A percentile compares a stretch with the other conserved stretches of the same genome.
Conservation (phyloP, 2,888 invertebrate species). For the Autographa pulchrina region DNA sequence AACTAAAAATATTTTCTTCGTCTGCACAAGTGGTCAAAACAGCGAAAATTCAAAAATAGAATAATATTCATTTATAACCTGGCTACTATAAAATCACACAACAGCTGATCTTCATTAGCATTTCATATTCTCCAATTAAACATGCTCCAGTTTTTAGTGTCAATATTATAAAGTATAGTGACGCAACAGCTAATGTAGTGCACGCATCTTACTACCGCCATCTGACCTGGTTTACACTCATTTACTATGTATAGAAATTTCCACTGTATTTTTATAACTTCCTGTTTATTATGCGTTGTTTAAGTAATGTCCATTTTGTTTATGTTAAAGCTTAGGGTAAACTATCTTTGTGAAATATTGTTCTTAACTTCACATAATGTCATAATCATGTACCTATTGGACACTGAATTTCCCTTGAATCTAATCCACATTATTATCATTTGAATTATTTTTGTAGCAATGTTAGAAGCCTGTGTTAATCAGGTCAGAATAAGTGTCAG, state of each 20-base stretch:
- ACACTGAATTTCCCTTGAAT: no score
- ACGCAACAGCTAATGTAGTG: constrained; percentile 43
- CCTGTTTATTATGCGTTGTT: constrained; percentile 14
- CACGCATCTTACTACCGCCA: constrained; percentile 22
- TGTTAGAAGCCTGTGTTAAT: no score
- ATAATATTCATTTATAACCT: no score
- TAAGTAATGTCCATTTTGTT: neutral
- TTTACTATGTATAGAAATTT: constrained; percentile 27
- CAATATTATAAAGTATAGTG: constrained; percentile 32
- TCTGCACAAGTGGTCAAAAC: no score
- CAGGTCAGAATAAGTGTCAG: no score
- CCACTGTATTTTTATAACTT: constrained; percentile 35
- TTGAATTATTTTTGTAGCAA: no score
- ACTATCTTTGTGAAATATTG: neutral
- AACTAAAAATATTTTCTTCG: no score
- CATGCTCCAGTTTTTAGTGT: constrained; percentile 44
- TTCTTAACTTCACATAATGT: neutral
- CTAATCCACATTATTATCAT: no score
- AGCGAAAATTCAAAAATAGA: no score
- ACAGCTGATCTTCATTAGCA: neutral
- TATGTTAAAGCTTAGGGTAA: neutral
- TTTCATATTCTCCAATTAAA: constrained; percentile 25
- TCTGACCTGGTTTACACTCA: constrained; percentile 33
- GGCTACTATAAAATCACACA: neutral
- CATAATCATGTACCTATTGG: no score